Evolutionary conservation across 1,140 invertebrate species (phyloP).

Genomic region (Schlechtendalia chinensis): DNA sequence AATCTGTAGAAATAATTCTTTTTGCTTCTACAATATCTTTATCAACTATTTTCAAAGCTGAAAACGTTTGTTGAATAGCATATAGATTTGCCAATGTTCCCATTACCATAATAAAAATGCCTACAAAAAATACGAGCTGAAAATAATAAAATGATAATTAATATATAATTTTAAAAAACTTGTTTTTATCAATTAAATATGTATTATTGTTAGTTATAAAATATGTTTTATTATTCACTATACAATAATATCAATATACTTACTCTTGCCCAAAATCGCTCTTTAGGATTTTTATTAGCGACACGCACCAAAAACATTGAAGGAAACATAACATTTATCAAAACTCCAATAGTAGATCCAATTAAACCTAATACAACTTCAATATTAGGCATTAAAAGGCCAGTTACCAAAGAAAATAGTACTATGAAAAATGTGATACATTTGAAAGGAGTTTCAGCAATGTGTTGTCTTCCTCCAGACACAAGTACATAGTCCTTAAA

Average conservation of each 20-base stretch:
- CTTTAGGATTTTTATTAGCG: conserved; percentile 71
- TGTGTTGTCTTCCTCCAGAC: conserved; percentile 60
- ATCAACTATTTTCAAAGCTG: conserved; percentile 18
- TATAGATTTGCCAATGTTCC: conserved; percentile 84
- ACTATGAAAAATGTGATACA: conserved; percentile 77
- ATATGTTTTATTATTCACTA: neutral
- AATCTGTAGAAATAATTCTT: neutral
- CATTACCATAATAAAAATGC: conserved; percentile 76
- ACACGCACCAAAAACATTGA: conserved; percentile 73
- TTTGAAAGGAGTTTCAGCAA: conserved; percentile 77
- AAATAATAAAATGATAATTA: conserved; percentile 53
- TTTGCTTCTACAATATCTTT: neutral
- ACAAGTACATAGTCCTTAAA: conserved; percentile 58
- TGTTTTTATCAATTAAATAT: too few species aligned
- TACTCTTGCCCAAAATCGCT: conserved; percentile 70
- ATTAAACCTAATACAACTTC: conserved; percentile 89
- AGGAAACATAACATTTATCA: conserved; percentile 90
- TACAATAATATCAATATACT: conserved; percentile 44
- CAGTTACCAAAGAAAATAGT: conserved; percentile 69
- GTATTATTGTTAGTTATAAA: too few species aligned
- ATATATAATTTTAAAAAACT: neutral
- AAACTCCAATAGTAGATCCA: conserved; percentile 92
- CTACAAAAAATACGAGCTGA: conserved; percentile 71
- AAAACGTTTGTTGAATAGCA: conserved; percentile 65
- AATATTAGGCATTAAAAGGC: conserved; percentile 80